These are phyloP conservation scores for Clitarchus hookeri DNA, from an alignment of 2,888 invertebrate species.

Conservation along the genomic window DNA sequence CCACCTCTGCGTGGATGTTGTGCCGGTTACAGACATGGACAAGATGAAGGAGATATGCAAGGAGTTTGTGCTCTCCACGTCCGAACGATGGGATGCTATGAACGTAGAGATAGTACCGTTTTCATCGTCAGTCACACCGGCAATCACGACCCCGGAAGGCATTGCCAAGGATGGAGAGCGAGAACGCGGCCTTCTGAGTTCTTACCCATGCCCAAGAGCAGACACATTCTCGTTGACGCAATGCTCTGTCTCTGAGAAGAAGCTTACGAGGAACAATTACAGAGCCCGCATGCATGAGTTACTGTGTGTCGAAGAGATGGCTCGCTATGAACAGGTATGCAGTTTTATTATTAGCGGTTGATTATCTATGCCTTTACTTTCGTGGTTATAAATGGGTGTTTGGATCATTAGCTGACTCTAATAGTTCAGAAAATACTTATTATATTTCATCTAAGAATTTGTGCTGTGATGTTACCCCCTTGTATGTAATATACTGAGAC, in stretches of 20 bases:
- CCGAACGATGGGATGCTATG: constrained; percentile 64
- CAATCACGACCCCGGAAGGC: constrained; percentile 52
- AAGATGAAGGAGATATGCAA: constrained; percentile 68
- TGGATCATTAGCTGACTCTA: no score
- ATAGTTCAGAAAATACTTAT: no score
- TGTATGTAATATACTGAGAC: no score
- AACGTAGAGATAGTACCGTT: constrained; percentile 61
- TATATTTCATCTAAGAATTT: no score
- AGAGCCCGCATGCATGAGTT: constrained; percentile 74
- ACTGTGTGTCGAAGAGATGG: constrained; percentile 77
- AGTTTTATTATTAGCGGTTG: no score
- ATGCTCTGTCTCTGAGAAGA: constrained; percentile 66
- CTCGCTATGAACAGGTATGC: constrained; percentile 66
- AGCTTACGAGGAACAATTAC: constrained; percentile 70
- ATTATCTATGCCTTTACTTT: no score
- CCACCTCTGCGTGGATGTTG: constrained; percentile 75
- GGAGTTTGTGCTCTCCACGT: constrained; percentile 61
- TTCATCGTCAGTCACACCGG: constrained; percentile 56
- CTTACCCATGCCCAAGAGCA: constrained; percentile 69
- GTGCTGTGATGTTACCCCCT: no score
- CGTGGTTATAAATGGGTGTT: no score
- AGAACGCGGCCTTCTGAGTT: constrained; percentile 60
- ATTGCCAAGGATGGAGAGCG: constrained; percentile 59
- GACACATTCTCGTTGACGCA: constrained; percentile 70
- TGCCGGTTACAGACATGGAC: constrained; percentile 68